phyloP scores from a whole-genome alignment of 2,888 invertebrate species.

The Hirtodrosophila alboralis region DNA sequence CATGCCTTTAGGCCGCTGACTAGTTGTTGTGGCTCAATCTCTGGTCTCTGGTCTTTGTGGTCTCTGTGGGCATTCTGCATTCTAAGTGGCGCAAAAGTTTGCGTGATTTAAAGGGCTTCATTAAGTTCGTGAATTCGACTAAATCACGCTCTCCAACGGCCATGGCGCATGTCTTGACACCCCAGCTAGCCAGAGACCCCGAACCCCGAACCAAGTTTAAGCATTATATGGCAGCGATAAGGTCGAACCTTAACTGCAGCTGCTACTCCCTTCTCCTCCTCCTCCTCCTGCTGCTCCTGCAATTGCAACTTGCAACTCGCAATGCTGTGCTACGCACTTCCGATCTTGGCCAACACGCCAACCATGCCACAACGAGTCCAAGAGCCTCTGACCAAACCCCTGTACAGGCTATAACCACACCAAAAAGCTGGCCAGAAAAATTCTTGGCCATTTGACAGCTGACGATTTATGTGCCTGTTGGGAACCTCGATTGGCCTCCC shows the following conservation, averaged over 20 bases:
- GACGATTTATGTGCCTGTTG: conserved; percentile 75
- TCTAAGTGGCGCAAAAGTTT: conserved; percentile 80
- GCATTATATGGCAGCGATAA: conserved; percentile 57
- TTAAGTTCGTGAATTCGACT: conserved; percentile 85
- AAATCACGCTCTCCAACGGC: conserved; percentile 83
- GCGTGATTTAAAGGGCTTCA: conserved; percentile 85
- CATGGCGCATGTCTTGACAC: conserved; percentile 80
- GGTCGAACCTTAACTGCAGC: conserved; percentile 33
- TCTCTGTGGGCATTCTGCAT: conserved; percentile 31
- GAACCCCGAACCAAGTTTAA: conserved; percentile 45
- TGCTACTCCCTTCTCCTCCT: no score
- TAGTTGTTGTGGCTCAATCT: conserved; percentile 78
- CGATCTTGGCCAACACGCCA: conserved; percentile 68
- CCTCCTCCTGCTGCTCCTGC: no score
- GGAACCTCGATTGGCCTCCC: conserved; percentile 24
- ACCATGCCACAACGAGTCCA: conserved; percentile 22
- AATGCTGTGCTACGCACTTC: conserved; percentile 70
- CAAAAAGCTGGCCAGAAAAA: conserved; percentile 47
- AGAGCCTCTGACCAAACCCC: conserved; percentile 11
- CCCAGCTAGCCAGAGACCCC: conserved; percentile 28
- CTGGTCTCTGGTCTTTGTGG: no score
- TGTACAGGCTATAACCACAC: conserved; percentile 5
- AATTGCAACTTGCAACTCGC: conserved; percentile 19
- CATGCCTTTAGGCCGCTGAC: conserved; percentile 47
- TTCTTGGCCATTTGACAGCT: conserved; percentile 78